Percentiles rank a stretch among this genome's conserved stretches.
Conservation (phyloP, 2,797 vertebrate genomes). For the Centroberyx gerrardi region DNA sequence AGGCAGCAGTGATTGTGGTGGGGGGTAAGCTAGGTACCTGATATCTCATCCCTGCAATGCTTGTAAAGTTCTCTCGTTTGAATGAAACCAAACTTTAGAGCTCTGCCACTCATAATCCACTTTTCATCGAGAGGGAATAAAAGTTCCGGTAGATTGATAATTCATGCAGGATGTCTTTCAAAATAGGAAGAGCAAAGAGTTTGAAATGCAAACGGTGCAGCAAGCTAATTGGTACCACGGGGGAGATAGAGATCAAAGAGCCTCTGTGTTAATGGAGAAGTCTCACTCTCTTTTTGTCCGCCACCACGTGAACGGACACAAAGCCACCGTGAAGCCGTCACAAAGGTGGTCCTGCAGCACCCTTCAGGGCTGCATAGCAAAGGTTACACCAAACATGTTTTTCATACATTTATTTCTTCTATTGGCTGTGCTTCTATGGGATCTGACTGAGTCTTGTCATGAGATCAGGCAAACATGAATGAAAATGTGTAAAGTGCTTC, state of each 20-base stretch:
- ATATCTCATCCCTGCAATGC: slow-evolving; percentile 4
- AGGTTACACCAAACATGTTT: slow-evolving; percentile 2
- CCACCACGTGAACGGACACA: slow-evolving; percentile 47
- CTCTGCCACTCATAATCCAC: slow-evolving; percentile 37
- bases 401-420: not conserved
- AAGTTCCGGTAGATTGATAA: slow-evolving; percentile 65
- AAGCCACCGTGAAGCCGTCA: slow-evolving; percentile 55
- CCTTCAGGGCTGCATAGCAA: not conserved
- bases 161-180: slow-evolving; percentile 73
- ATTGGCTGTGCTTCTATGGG: not conserved
- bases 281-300: slow-evolving; percentile 51
- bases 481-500: not conserved
- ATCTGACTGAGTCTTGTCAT: not conserved
- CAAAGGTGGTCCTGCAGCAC: slow-evolving; percentile 45
- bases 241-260: slow-evolving; percentile 79
- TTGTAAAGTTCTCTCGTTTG: not conserved
- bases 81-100: slow-evolving; percentile 32
- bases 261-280: slow-evolving; percentile 61
- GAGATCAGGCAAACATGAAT: not conserved
- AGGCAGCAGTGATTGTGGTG: slow-evolving; percentile 14
- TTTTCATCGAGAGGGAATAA: slow-evolving; percentile 51
- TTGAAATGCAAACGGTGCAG: slow-evolving; percentile 71
- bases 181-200: slow-evolving; percentile 63
- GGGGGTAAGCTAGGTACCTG: not conserved
- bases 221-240: slow-evolving; percentile 76